phyloP scores from a whole-genome alignment of 2,888 invertebrate species.

The Punctoribates punctum region DNA sequence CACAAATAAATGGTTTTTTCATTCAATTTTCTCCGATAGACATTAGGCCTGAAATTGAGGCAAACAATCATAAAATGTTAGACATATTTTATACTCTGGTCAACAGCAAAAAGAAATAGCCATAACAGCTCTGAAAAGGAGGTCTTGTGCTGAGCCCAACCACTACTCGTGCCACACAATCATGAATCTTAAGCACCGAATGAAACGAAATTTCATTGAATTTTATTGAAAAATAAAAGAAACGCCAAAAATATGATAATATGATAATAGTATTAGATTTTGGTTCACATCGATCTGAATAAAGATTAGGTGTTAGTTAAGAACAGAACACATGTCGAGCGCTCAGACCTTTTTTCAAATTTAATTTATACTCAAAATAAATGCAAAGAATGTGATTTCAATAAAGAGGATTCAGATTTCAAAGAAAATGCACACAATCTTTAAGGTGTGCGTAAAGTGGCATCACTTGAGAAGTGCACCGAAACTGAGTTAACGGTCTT shows the following conservation, averaged over 20 bases:
- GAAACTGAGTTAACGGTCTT: not conserved
- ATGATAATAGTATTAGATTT: not conserved
- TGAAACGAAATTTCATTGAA: constrained; percentile 14
- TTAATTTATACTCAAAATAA: not conserved
- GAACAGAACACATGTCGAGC: not conserved
- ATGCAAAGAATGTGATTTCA: not conserved
- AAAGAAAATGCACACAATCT: not conserved
- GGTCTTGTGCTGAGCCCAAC: not conserved
- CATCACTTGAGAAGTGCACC: too few species aligned
- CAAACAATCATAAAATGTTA: not conserved
- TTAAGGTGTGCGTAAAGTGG: not conserved
- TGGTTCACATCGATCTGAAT: not conserved
- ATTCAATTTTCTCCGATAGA: not conserved
- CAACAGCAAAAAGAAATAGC: not conserved
- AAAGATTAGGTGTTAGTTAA: not conserved
- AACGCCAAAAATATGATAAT: not conserved
- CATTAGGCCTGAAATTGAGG: not conserved
- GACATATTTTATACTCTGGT: not conserved
- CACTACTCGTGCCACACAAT: constrained; percentile 9
- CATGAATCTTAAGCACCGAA: constrained; percentile 11
- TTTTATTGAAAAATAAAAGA: not conserved
- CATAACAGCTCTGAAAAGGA: not conserved
- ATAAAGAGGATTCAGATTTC: not conserved
- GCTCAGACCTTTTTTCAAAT: not conserved
- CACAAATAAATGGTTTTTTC: constrained; percentile 13